These are phyloP conservation scores for Zophobas atratus DNA, from an alignment of 1,140 invertebrate species.

Conservation along the genomic window DNA sequence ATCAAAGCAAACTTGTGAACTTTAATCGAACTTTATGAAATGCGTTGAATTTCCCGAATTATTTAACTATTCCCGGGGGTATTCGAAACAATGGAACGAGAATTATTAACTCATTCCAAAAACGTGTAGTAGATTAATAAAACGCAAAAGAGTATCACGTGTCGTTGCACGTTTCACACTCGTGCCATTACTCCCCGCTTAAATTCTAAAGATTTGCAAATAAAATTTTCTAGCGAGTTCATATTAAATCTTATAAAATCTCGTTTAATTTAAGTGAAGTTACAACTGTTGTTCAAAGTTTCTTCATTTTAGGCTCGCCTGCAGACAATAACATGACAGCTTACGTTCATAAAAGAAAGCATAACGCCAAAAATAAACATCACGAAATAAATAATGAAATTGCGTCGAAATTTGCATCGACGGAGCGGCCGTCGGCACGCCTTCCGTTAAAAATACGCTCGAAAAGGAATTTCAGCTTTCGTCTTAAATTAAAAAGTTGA, in stretches of 20 bases:
- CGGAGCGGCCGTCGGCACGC: background rate
- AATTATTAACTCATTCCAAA: no score
- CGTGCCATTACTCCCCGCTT: no score
- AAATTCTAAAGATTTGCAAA: no score
- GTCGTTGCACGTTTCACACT: no score
- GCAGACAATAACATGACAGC: background rate
- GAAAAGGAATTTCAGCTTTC: no score
- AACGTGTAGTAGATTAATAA: no score
- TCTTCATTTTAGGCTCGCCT: background rate
- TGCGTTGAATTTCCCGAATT: background rate
- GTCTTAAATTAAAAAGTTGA: no score
- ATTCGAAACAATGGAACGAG: background rate
- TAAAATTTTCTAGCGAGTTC: no score
- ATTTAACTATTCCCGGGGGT: background rate
- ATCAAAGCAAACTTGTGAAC: background rate
- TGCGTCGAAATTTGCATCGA: background rate
- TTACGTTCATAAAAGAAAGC: background rate
- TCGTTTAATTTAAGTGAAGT: no score
- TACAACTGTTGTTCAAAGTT: no score
- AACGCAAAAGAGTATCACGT: no score
- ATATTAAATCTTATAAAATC: no score
- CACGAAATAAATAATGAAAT: background rate
- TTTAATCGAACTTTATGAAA: background rate
- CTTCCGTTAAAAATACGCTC: background rate
- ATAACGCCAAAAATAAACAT: background rate